Percentiles rank a stretch among this genome's conserved stretches.
phyloP scores from a whole-genome alignment of 2,888 invertebrate genomes.

The Eustalomyia histrio region DNA sequence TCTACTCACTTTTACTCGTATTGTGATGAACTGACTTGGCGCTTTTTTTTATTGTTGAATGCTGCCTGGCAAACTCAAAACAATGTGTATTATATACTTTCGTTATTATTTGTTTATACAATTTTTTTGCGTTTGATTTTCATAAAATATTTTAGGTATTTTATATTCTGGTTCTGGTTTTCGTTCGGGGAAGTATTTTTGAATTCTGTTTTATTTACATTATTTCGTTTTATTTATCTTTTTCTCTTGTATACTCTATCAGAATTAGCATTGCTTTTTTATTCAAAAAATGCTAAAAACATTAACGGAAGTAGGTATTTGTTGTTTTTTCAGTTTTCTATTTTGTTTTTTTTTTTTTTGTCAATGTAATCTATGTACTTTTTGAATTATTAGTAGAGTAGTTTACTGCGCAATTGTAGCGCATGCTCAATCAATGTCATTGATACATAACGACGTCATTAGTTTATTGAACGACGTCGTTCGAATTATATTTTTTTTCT shows the following conservation, averaged over 20 bases:
- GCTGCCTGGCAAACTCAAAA: too few species aligned
- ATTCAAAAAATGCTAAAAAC: slow-evolving; percentile 37
- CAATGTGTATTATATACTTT: too few species aligned
- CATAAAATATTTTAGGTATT: not conserved
- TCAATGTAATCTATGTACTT: not conserved
- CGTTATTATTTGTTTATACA: not conserved
- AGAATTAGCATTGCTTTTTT: slow-evolving; percentile 31
- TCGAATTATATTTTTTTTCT: not conserved
- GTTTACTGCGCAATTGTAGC: slow-evolving; percentile 58
- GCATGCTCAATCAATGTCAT: slow-evolving; percentile 34
- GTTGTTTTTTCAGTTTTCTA: not conserved
- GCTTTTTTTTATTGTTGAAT: slow-evolving; percentile 30
- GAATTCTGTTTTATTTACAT: slow-evolving; percentile 15
- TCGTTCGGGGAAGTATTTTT: slow-evolving; percentile 3
- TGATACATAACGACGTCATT: slow-evolving; percentile 46
- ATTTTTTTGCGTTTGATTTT: slow-evolving; percentile 15
- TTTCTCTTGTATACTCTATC: slow-evolving; percentile 5
- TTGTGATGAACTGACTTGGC: slow-evolving; percentile 45
- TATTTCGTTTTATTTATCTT: slow-evolving; percentile 16
- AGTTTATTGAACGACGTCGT: slow-evolving; percentile 39
- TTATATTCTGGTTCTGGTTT: not conserved
- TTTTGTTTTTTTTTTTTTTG: not conserved
- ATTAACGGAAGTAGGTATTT: slow-evolving; percentile 43
- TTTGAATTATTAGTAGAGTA: not conserved
- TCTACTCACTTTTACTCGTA: not conserved